Base-by-base conservation (phyloP, 2,113 vertebrate genomes). In the Nannospalax galili region DNA sequence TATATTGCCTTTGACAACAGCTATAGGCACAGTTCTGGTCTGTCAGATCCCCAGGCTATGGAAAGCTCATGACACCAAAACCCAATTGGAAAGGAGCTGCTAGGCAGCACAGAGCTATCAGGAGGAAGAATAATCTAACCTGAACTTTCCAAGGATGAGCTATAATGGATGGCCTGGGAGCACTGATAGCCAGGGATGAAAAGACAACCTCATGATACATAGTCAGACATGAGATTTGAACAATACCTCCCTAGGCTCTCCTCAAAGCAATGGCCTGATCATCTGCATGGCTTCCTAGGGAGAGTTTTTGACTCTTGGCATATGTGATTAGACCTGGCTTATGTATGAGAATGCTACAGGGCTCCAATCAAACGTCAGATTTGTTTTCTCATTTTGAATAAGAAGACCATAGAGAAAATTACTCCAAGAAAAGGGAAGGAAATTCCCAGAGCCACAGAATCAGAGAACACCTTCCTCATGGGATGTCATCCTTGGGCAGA, bases 1-100 rank as follows among this genome's bases (percentile, higher is more conserved):
- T 90, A 73, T 48, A 95, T 1, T 64, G 56, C 37, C 64, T 87
- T 79, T 95, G 96, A 92, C 92, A 80, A 10, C 37, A 75, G 88
- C 75, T 92, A 30, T 45, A 90, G 85, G 62, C 78, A 15, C 35
- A 67, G 48, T 24, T 81, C n/a, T 30, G 69, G 30, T 40, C 7
- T 32, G 1, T 77, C n/a, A 67, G 48, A 65, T 94, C 92, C 65
- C 72, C 45, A 79, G 84, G 90, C 52, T 65, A 48, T 4, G 22
- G 52, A 77, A 4, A 87, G 37, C 37, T 90, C 64, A 37, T 42
- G 65, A 85, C 35, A 58, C 4, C 32, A n/a, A 65, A 67, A 48
- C 35, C 30, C 4, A 30, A 19, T 1, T 48, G 52, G 32, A 87
- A 96, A 42, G 35, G 14, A 9, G 9, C 42, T 94, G 4, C 52